Conservation (phyloP, 2,888 invertebrate species). For the Rotaria sp. region DNA sequence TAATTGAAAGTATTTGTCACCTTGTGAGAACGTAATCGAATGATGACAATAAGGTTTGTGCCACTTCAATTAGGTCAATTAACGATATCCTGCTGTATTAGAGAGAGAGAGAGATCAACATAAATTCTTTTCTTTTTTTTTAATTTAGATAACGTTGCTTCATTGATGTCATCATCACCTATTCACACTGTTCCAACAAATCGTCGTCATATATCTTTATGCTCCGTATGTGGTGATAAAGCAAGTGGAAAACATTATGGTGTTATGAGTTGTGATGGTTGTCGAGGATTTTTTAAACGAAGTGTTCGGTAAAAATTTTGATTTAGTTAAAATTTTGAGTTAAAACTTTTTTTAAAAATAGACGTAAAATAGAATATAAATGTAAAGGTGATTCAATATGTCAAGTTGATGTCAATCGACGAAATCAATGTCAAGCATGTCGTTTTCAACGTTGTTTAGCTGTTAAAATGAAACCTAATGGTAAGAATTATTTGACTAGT, state of each 20-base stretch:
- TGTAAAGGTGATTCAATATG: slow-evolving; percentile 83
- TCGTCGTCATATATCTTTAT: slow-evolving; percentile 42
- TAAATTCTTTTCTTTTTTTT: not conserved
- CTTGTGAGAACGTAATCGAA: slow-evolving; percentile 11
- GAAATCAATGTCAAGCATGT: slow-evolving; percentile 90
- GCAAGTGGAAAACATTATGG: slow-evolving; percentile 61
- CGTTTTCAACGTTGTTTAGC: slow-evolving; percentile 80
- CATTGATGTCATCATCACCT: slow-evolving; percentile 10
- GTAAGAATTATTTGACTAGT: slow-evolving; percentile 60
- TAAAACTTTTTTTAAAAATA: not conserved
- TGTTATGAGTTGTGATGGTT: slow-evolving; percentile 59
- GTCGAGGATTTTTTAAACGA: slow-evolving; percentile 82
- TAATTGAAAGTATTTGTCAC: not conserved
- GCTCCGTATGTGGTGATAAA: slow-evolving; percentile 56
- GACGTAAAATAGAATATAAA: slow-evolving; percentile 73
- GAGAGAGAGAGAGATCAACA: not conserved
- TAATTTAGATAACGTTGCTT: slow-evolving; percentile 20
- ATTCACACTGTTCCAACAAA: not conserved
- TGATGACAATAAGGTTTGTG: slow-evolving; percentile 13
- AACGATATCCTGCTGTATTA: not conserved
- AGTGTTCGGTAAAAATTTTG: slow-evolving; percentile 66
- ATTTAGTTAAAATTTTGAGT: not conserved
- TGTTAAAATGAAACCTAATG: slow-evolving; percentile 87
- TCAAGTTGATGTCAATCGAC: slow-evolving; percentile 77
- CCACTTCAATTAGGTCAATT: slow-evolving; percentile 24